phyloP scores from a whole-genome alignment of 2,113 vertebrate genomes.

The Callionymus lyra region DNA sequence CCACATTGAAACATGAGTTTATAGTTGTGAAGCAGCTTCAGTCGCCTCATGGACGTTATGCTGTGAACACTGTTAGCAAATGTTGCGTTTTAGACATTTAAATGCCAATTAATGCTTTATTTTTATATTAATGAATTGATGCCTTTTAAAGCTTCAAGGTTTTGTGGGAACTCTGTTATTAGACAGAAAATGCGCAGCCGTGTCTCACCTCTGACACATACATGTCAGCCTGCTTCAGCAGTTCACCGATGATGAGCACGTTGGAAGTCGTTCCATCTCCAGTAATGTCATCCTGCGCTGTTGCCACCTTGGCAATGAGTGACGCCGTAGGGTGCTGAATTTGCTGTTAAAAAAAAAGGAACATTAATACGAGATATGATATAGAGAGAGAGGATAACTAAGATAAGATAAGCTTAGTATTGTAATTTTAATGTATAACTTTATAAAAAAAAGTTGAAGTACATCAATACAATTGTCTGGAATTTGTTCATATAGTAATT shows the following conservation, averaged over 20 bases:
- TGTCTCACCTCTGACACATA: constrained; percentile 86
- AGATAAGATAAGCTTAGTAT: neutral
- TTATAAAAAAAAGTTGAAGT: neutral
- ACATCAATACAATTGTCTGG: no score
- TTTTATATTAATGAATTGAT: no score
- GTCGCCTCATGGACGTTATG: no score
- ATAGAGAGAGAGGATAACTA: neutral
- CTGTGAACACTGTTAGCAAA: no score
- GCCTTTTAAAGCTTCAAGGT: no score
- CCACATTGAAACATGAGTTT: no score
- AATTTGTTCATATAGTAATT: no score
- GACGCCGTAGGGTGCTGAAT: constrained; percentile 98
- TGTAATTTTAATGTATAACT: neutral
- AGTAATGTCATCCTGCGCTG: constrained; percentile 96
- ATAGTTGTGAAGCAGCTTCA: no score
- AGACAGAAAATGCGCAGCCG: no score
- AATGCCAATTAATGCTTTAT: no score
- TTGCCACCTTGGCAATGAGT: constrained; percentile 94
- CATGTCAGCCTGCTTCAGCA: constrained; percentile 92
- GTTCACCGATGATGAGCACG: constrained; percentile 92
- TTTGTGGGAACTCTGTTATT: no score
- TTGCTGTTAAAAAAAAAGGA: constrained; percentile 68
- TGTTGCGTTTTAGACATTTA: no score
- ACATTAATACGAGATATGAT: neutral
- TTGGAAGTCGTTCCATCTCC: constrained; percentile 97